Evolutionary conservation across 1,140 invertebrate species (phyloP).

Genomic region (Drosophila equinoxialis): DNA sequence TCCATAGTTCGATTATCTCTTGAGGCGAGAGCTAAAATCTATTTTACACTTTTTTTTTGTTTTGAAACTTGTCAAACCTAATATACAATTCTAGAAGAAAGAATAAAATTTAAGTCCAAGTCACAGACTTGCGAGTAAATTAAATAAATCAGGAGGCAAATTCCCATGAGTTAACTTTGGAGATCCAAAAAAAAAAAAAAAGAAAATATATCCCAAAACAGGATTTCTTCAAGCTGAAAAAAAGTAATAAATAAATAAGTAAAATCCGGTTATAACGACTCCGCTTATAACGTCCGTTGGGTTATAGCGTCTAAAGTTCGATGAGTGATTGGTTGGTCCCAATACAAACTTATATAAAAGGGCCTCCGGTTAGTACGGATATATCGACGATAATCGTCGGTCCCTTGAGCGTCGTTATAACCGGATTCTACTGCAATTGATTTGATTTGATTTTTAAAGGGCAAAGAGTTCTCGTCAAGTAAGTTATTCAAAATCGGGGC

Average conservation of each 20-base stretch:
- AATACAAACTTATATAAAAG: too few relatives aligned
- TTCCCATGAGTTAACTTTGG: neutral
- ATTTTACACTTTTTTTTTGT: slow-evolving; percentile 35
- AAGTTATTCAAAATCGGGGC: neutral
- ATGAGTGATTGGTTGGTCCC: too few relatives aligned
- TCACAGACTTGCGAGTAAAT: slow-evolving; percentile 48
- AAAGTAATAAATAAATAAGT: neutral
- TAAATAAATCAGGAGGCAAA: slow-evolving; percentile 1
- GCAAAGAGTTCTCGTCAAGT: neutral
- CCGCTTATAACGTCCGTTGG: too few relatives aligned
- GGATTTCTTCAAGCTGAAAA: neutral
- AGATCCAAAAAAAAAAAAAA: neutral
- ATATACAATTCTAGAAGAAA: slow-evolving; percentile 20
- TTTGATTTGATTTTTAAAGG: neutral
- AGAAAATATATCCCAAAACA: neutral
- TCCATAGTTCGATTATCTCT: slow-evolving; percentile 59
- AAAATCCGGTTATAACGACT: too few relatives aligned
- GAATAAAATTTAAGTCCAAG: slow-evolving; percentile 5
- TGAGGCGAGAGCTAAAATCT: slow-evolving; percentile 54
- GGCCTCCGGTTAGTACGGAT: too few relatives aligned
- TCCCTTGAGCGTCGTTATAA: too few relatives aligned
- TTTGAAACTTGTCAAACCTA: slow-evolving; percentile 32
- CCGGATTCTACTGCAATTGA: too few relatives aligned
- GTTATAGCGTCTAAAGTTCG: too few relatives aligned
- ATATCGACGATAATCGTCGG: too few relatives aligned